Conservation (phyloP, 2,797 vertebrate species). For the Hippocampus kuda region DNA sequence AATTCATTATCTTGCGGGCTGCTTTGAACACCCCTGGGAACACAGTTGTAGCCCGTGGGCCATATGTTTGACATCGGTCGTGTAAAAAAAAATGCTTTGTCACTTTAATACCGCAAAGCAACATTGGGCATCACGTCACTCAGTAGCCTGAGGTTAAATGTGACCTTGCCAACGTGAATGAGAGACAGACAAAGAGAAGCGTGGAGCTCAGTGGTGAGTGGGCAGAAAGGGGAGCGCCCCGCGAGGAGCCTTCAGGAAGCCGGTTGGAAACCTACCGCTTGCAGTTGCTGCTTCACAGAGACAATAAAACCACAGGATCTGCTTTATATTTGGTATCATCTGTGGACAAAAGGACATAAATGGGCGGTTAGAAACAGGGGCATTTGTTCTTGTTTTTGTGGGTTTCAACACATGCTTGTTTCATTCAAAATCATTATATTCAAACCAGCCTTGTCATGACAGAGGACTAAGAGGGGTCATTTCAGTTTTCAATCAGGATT, state of each 20-base stretch:
- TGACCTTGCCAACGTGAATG: not conserved
- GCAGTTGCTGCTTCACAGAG: constrained; percentile 65
- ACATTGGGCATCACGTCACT: not conserved
- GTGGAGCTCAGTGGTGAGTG: not conserved
- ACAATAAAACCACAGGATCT: constrained; percentile 82
- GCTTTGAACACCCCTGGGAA: not conserved
- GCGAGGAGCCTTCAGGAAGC: not conserved
- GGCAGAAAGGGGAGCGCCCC: not conserved
- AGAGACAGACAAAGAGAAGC: not conserved
- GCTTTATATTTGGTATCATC: constrained; percentile 85
- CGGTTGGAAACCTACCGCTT: constrained; percentile 52
- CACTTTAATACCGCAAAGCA: not conserved
- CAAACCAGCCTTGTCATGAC: not conserved
- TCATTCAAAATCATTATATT: not conserved
- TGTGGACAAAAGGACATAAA: constrained; percentile 50
- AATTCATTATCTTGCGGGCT: not conserved
- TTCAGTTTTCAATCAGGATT: constrained; percentile 10
- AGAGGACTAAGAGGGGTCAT: not conserved
- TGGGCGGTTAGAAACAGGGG: not conserved
- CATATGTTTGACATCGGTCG: not conserved
- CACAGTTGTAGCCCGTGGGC: not conserved
- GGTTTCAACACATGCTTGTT: not conserved
- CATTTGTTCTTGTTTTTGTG: constrained; percentile 1
- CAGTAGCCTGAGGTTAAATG: not conserved
- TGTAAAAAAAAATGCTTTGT: not conserved